Evolutionary conservation across 1,140 invertebrate genomes (phyloP).

Genomic region (Anoplolepis gracilipes): DNA sequence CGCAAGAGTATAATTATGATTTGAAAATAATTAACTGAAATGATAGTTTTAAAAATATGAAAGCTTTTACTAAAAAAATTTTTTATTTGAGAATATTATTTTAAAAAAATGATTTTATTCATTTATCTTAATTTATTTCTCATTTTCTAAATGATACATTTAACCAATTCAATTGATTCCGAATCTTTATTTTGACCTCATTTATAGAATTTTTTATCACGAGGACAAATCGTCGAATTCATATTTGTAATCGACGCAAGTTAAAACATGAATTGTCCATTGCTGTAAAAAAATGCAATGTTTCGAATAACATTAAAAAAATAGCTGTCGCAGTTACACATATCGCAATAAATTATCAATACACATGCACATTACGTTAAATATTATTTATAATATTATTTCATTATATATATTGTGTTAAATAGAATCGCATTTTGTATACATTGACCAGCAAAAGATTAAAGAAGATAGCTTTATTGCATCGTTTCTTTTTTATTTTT

Average conservation of each 20-base stretch:
- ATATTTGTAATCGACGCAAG: neutral
- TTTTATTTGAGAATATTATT: neutral
- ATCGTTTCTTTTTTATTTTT: too few relatives aligned
- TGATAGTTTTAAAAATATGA: neutral
- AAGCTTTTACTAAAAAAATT: neutral
- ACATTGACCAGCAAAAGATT: neutral
- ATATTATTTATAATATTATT: too few relatives aligned
- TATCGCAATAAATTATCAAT: neutral
- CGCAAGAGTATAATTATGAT: neutral
- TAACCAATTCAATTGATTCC: neutral
- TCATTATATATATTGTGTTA: too few relatives aligned
- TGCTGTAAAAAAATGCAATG: slow-evolving; percentile 4
- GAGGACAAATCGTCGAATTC: neutral
- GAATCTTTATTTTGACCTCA: neutral
- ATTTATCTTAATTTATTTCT: neutral
- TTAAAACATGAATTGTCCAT: neutral
- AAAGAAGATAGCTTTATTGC: slow-evolving; percentile 21
- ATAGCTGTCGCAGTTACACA: neutral
- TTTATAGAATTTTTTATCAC: neutral
- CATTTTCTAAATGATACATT: neutral
- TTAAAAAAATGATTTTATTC: neutral
- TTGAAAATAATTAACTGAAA: neutral
- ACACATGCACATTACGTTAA: neutral
- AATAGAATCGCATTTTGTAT: neutral
- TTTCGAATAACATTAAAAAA: slow-evolving; percentile 4